phyloP scores from a whole-genome alignment of 2,888 invertebrate species.

The Cephus pygmeus region DNA sequence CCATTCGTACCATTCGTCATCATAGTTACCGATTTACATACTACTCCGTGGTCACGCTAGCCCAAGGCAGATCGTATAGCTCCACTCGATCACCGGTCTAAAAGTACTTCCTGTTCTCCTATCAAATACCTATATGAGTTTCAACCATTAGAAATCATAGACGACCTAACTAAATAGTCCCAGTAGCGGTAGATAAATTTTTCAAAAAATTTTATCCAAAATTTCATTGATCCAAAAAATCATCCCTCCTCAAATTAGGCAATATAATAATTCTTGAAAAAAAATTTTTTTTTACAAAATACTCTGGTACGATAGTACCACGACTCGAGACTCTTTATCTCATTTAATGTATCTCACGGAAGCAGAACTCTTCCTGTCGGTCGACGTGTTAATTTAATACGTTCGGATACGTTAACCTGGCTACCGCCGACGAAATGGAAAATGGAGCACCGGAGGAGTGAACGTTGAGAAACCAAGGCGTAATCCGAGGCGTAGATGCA shows the following conservation, averaged over 20 bases:
- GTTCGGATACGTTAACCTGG: background rate
- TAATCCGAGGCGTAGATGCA: slow-evolving; percentile 57
- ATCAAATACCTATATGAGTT: background rate
- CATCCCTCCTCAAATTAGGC: background rate
- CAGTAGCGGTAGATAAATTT: too few species aligned
- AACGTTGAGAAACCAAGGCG: slow-evolving; percentile 38
- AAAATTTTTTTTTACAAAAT: background rate
- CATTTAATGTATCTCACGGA: background rate
- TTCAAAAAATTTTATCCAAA: too few species aligned
- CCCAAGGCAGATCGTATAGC: background rate
- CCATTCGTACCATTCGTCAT: slow-evolving; percentile 4
- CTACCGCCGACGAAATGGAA: slow-evolving; percentile 34
- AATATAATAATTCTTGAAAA: background rate
- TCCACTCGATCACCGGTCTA: background rate
- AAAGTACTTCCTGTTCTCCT: background rate
- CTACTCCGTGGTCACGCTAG: background rate
- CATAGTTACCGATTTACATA: slow-evolving; percentile 3
- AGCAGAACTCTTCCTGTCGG: slow-evolving; percentile 33
- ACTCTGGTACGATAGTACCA: background rate
- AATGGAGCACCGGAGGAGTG: slow-evolving; percentile 41
- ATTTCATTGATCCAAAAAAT: background rate
- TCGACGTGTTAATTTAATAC: slow-evolving; percentile 37
- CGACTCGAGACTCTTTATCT: background rate
- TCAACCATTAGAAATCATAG: background rate
- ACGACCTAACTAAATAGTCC: background rate